These are phyloP conservation scores for Dione vanillae DNA, from an alignment of 2,888 invertebrate genomes.

Conservation along the genomic window DNA sequence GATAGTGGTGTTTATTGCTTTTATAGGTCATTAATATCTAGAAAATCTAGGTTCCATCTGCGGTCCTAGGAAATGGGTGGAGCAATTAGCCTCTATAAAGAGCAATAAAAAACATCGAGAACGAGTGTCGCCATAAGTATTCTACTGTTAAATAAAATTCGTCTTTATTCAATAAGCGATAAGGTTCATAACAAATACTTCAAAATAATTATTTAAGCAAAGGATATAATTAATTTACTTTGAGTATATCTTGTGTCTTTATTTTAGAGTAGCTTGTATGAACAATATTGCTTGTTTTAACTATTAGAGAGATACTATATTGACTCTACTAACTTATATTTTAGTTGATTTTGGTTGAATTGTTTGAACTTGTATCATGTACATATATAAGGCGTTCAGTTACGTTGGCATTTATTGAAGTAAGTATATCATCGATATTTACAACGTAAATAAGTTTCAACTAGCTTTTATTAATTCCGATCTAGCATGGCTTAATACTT, in stretches of 20 bases:
- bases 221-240: conserved; percentile 16
- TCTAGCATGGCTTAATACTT: too few species aligned
- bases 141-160: conserved; percentile 23
- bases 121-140: conserved; percentile 39
- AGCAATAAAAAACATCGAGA: conserved; percentile 38
- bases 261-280: not conserved
- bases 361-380: too few species aligned
- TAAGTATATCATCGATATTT: too few species aligned
- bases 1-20: conserved; percentile 35
- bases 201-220: conserved; percentile 10
- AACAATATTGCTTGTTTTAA: not conserved
- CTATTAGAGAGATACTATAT: not conserved
- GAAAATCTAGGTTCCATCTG: conserved; percentile 43
- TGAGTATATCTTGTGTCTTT: conserved; percentile 15
- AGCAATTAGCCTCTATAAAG: conserved; percentile 43
- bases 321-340: not conserved
- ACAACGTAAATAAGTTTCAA: too few species aligned
- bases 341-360: not conserved
- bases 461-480: too few species aligned
- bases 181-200: conserved; percentile 5
- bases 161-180: not conserved
- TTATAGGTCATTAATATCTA: conserved; percentile 43
- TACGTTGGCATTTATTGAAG: too few species aligned
- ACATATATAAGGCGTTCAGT: too few species aligned
- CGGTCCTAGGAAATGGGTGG: conserved; percentile 40